phyloP scores from a whole-genome alignment of 2,888 invertebrate genomes.

The Muschampia plurimacula region DNA sequence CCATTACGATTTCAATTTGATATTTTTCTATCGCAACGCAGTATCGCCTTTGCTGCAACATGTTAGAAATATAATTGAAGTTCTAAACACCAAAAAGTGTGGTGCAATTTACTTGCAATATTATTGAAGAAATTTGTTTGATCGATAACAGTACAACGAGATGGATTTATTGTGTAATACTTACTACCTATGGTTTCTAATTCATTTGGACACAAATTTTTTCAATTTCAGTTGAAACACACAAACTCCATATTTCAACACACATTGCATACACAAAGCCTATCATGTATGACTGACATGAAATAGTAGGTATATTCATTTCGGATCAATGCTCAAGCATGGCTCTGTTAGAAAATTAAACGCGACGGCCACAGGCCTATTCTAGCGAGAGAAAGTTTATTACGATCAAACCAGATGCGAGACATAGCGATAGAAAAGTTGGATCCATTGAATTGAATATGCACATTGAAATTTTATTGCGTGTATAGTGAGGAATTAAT shows the following conservation, averaged over 20 bases:
- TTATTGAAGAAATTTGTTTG: slow-evolving; percentile 23
- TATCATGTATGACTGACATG: not conserved
- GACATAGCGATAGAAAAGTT: not conserved
- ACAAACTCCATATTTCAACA: too few relatives aligned
- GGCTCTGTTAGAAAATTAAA: slow-evolving; percentile 7
- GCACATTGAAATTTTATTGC: not conserved
- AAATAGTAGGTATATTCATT: not conserved
- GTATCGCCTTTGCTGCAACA: slow-evolving; percentile 28
- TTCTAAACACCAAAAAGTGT: slow-evolving; percentile 32
- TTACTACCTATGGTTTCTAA: not conserved
- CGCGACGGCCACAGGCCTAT: not conserved
- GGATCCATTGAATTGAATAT: not conserved
- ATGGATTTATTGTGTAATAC: not conserved
- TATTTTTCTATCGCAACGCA: slow-evolving; percentile 33
- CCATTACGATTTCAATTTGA: slow-evolving; percentile 30
- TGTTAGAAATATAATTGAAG: slow-evolving; percentile 36
- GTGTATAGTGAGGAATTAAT: not conserved
- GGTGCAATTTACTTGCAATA: slow-evolving; percentile 16
- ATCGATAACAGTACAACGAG: not conserved
- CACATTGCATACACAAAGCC: too few relatives aligned
- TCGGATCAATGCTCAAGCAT: not conserved
- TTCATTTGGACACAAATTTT: not conserved
- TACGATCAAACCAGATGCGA: slow-evolving; percentile 4
- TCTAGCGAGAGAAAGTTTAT: not conserved
- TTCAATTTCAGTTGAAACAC: not conserved